These are phyloP conservation scores for Xestia sexstrigata DNA, from an alignment of 2,888 invertebrate genomes.

Conservation along the genomic window DNA sequence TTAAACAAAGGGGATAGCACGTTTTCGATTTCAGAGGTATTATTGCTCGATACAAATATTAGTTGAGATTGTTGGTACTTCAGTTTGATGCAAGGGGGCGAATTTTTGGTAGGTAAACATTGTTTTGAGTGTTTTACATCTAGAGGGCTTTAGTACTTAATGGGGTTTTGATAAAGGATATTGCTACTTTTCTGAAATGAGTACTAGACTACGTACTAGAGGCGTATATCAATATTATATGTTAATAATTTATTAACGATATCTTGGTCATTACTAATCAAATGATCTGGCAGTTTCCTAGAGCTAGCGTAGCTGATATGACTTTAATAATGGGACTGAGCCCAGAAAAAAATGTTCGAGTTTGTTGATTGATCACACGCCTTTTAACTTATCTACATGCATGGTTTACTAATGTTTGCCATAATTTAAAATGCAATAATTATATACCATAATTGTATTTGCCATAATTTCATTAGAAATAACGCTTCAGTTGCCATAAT, in stretches of 20 bases:
- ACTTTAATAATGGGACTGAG: not conserved
- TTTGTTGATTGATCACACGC: not conserved
- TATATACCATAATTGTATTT: no score
- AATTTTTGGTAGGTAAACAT: conserved; percentile 18
- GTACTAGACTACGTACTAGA: not conserved
- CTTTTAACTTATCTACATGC: no score
- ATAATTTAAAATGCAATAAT: no score
- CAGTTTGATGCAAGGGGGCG: conserved; percentile 9
- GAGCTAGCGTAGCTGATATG: not conserved
- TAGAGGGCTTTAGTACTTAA: conserved; percentile 1
- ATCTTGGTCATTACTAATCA: not conserved
- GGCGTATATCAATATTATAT: not conserved
- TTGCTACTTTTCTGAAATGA: not conserved
- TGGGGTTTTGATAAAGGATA: not conserved
- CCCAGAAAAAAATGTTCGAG: not conserved
- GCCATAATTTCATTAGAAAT: no score
- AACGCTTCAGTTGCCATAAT: no score
- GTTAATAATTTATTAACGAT: not conserved
- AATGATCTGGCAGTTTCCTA: not conserved
- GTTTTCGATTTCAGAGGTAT: conserved; percentile 55
- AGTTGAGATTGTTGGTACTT: conserved; percentile 38
- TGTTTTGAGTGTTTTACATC: conserved; percentile 16
- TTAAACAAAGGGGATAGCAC: conserved; percentile 55
- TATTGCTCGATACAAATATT: conserved; percentile 52
- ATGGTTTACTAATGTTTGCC: no score